phyloP scores from a whole-genome alignment of 2,888 invertebrate species.

The Oligia strigilis region DNA sequence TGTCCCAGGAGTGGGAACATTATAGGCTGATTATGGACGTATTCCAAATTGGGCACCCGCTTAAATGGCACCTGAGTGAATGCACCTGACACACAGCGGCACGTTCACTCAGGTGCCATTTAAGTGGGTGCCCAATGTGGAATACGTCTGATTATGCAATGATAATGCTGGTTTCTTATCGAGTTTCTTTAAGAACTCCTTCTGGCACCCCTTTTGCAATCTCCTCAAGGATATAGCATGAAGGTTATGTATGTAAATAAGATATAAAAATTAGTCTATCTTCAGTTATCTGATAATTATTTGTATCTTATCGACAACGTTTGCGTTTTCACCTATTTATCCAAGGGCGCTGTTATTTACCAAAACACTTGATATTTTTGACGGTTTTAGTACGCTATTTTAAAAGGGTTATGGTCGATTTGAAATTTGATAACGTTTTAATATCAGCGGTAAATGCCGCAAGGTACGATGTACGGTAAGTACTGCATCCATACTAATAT shows the following conservation, averaged over 20 bases:
- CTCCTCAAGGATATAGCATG: constrained; percentile 23
- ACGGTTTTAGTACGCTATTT: neutral
- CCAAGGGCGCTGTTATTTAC: constrained; percentile 48
- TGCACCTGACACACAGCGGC: too few species aligned
- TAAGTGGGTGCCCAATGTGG: too few species aligned
- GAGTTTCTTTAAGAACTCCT: constrained; percentile 5
- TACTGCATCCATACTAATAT: neutral
- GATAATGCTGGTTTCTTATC: neutral
- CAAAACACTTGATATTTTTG: constrained; percentile 19
- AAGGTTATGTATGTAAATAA: constrained; percentile 39
- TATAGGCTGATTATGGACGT: neutral
- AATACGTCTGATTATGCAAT: too few species aligned
- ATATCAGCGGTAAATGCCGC: neutral
- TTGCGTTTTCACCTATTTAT: constrained; percentile 52
- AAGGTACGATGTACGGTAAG: neutral
- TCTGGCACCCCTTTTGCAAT: constrained; percentile 25
- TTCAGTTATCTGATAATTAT: constrained; percentile 29
- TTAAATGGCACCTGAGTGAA: too few species aligned
- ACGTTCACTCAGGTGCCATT: too few species aligned
- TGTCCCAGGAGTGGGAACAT: neutral
- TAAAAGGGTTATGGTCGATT: constrained; percentile 29
- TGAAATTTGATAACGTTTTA: neutral
- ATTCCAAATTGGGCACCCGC: too few species aligned
- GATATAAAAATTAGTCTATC: constrained; percentile 34
- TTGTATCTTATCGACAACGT: constrained; percentile 54